Evolutionary conservation across 2,888 invertebrate genomes (phyloP).

Genomic region (Oxycera nigricornis): DNA sequence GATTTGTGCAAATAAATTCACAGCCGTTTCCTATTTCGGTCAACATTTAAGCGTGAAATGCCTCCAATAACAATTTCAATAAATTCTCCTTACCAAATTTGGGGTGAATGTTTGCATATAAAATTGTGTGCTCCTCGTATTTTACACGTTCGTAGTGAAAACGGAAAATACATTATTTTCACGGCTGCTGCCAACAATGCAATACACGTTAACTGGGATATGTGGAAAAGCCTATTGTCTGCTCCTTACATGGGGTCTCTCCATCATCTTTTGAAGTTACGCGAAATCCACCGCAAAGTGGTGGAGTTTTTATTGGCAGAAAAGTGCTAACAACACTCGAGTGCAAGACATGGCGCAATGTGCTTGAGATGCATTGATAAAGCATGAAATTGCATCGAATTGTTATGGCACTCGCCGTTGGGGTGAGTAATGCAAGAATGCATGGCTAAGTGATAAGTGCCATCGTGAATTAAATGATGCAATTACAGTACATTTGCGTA

Average conservation of each 20-base stretch:
- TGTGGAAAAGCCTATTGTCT: not conserved
- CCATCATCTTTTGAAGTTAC: not conserved
- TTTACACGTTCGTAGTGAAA: not conserved
- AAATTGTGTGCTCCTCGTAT: too few species aligned
- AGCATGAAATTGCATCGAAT: not conserved
- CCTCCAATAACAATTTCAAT: not conserved
- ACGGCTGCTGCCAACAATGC: not conserved
- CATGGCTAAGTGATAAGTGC: not conserved
- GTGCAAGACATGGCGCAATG: not conserved
- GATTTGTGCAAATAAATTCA: too few species aligned
- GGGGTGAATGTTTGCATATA: too few species aligned
- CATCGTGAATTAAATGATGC: not conserved
- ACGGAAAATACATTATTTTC: not conserved
- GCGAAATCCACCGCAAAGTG: not conserved
- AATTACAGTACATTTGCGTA: not conserved
- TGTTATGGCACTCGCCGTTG: not conserved
- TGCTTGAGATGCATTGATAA: conserved; percentile 1
- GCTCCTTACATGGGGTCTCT: not conserved
- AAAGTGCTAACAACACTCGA: not conserved
- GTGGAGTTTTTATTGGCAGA: not conserved
- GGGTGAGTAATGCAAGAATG: not conserved
- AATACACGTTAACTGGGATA: not conserved
- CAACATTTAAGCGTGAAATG: not conserved
- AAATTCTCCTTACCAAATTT: not conserved
- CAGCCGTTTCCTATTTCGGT: not conserved